Evolutionary conservation across 2,888 invertebrate genomes (phyloP), one percentile per base, ranked within the genome.

Genomic region (Marasmarcha lunaedactyla): DNA sequence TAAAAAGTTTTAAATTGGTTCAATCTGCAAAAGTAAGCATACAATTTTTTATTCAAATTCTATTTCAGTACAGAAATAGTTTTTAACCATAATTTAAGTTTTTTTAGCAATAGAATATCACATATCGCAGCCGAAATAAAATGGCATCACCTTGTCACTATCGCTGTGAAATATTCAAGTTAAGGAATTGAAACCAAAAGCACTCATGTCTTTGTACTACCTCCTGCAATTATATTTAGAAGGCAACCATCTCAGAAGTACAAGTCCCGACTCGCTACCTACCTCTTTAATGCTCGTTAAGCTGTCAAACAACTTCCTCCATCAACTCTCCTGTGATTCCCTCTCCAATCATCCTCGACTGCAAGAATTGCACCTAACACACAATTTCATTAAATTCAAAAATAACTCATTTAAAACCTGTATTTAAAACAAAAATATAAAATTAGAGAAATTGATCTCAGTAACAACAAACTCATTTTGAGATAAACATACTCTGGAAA

Each of bases 101-200:
- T 59, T 64, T 87, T 81, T 83, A 94, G 94, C 67, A 94, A 94
- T 73, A 89, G 91, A 67, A 88, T 94, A 51, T 89, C 90, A 33
- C 85, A 88, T 10, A 64, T 93, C 49, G 87, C 87, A 40, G 87
- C 90, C 13, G 91, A 88, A 41, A 89, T 90, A 15, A 90, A 90
- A 59, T 94, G 94, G 94, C 90, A 91, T 46, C 88, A 90, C 57
- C 85, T 91, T 56, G 88, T 88, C 59, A 90, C 83, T 93, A 42
- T 93, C 93, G 58, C 81, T 95, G 42, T 90, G 92, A 13, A 92
- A 91, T 54, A 95, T 95, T 57, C 92, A 93, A 59, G 87, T 95
- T 42, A 86, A 87, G 7, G 88, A 90, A 51, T 78, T 95, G 45
- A 88, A 88, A 15, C 60, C 83, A 4, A 84, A 85, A 50, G 87